Evolutionary conservation across 2,888 invertebrate species (phyloP).

Genomic region (Resseliella maxima): DNA sequence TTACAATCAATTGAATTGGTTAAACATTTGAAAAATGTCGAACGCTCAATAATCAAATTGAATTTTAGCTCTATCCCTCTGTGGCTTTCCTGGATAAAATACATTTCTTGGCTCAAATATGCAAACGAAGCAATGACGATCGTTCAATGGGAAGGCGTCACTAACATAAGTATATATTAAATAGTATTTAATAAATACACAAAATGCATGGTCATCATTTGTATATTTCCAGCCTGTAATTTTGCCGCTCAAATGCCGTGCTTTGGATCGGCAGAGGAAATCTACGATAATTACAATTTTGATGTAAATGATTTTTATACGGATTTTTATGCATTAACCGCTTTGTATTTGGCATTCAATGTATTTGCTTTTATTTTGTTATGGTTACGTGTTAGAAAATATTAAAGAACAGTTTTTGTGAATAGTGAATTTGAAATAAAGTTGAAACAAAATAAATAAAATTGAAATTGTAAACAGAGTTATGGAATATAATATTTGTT

Average conservation of each 20-base stretch:
- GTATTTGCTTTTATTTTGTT: constrained; percentile 77
- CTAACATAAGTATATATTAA: constrained; percentile 75
- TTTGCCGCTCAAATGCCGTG: constrained; percentile 75
- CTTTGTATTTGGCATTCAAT: constrained; percentile 78
- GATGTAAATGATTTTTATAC: constrained; percentile 72
- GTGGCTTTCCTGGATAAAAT: constrained; percentile 80
- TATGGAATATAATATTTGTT: too few relatives aligned
- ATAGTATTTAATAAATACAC: not conserved
- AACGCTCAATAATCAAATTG: constrained; percentile 54
- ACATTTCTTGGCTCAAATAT: constrained; percentile 88
- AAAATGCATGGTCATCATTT: constrained; percentile 68
- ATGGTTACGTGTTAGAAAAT: constrained; percentile 71
- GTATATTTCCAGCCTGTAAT: constrained; percentile 61
- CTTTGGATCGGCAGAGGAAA: constrained; percentile 76
- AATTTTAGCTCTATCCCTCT: constrained; percentile 75
- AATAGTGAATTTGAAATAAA: too few relatives aligned
- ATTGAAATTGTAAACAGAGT: too few relatives aligned
- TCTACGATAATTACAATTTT: constrained; percentile 81
- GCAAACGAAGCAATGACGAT: constrained; percentile 86
- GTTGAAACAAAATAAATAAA: too few relatives aligned
- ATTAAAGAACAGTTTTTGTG: too few relatives aligned
- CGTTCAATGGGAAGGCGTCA: constrained; percentile 82
- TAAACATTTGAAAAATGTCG: not conserved
- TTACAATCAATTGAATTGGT: not conserved
- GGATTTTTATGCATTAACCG: constrained; percentile 75